phyloP scores from a whole-genome alignment of 2,797 vertebrate species.

The Mus spretus region DNA sequence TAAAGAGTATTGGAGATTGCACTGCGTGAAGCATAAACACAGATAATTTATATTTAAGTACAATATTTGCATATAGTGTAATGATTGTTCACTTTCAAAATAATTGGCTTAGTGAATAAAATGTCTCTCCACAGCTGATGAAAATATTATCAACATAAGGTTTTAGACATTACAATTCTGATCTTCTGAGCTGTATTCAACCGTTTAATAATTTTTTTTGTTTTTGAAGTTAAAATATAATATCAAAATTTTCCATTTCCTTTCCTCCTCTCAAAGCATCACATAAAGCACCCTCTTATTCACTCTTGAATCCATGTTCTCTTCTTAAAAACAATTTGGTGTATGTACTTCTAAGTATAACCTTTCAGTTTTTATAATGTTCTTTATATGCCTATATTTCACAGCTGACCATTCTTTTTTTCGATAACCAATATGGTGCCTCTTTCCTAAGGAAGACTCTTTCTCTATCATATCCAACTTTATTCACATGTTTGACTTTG shows the following conservation, averaged over 20 bases:
- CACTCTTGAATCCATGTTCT: not conserved
- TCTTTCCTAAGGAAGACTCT: not conserved
- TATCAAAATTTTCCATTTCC: not conserved
- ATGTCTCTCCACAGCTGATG: not conserved
- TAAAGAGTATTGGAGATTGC: not conserved
- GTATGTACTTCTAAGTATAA: not conserved
- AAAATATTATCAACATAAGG: not conserved
- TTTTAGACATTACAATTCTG: not conserved
- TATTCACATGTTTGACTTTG: not conserved
- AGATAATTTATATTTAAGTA: not conserved
- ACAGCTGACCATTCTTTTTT: not conserved
- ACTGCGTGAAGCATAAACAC: not conserved
- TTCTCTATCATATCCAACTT: not conserved
- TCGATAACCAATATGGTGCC: not conserved
- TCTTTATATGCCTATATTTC: not conserved
- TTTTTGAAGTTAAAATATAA: not conserved
- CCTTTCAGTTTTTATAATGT: not conserved
- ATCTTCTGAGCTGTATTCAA: not conserved
- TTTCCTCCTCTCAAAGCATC: not conserved
- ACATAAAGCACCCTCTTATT: not conserved
- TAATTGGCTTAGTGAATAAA: not conserved
- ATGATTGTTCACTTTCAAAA: constrained; percentile 8
- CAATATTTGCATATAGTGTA: not conserved
- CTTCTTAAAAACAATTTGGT: not conserved
- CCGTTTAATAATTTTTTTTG: not conserved